Evolutionary conservation across 2,797 vertebrate genomes (phyloP).

Genomic region (Hozukius guyotensis): DNA sequence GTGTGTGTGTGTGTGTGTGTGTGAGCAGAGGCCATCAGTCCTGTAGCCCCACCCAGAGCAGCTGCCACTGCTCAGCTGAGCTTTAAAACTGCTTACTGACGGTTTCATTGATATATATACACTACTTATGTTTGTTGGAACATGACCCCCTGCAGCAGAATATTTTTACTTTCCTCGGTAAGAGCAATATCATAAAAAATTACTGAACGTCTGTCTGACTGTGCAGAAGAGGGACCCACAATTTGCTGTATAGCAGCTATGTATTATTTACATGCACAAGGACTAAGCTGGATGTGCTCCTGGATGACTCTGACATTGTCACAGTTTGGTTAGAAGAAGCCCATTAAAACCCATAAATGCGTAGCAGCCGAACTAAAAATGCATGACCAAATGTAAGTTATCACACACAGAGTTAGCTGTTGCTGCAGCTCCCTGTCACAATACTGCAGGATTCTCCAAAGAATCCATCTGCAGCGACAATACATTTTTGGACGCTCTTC

Average conservation of each 20-base stretch:
- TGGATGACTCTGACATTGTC: neutral
- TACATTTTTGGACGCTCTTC: slow-evolving; percentile 8
- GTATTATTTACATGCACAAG: slow-evolving; percentile 24
- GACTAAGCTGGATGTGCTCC: neutral
- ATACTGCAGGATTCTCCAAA: neutral
- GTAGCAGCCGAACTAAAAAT: neutral
- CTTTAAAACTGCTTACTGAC: neutral
- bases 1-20: neutral
- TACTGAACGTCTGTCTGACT: neutral
- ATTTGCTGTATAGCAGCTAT: slow-evolving; percentile 4
- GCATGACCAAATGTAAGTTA: neutral
- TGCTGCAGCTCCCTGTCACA: neutral
- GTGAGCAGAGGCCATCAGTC: neutral
- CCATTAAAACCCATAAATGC: neutral
- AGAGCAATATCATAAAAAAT: slow-evolving; percentile 21
- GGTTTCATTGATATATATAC: neutral
- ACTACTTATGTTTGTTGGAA: neutral
- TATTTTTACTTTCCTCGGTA: slow-evolving; percentile 2
- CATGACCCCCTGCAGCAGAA: neutral
- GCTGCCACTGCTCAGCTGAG: neutral
- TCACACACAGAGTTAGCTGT: neutral
- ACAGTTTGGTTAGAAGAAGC: neutral
- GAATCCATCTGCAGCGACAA: slow-evolving; percentile 14
- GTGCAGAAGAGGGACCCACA: neutral
- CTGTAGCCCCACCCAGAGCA: neutral